Percentiles rank a stretch among this genome's conserved stretches.
Conservation (phyloP, 2,797 vertebrate genomes). For the Siniperca undulata region DNA sequence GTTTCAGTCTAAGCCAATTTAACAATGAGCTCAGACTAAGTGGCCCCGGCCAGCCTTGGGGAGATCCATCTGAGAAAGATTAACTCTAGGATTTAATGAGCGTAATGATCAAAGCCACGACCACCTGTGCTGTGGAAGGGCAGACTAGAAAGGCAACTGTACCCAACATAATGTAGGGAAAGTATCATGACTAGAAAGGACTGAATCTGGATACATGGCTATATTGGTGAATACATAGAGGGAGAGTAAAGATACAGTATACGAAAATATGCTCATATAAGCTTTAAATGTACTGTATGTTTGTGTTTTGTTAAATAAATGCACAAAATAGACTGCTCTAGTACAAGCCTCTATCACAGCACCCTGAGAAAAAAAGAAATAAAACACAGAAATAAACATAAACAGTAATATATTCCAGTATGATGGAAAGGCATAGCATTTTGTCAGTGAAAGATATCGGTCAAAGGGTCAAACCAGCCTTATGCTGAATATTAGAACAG, state of each 20-base stretch:
- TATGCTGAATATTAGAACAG: conserved; percentile 79
- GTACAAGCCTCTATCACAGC: conserved; percentile 87
- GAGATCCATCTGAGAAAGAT: conserved; percentile 87
- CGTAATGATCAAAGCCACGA: conserved; percentile 84
- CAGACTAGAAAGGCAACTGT: conserved; percentile 85
- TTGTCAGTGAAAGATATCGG: conserved; percentile 80
- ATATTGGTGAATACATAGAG: conserved; percentile 82
- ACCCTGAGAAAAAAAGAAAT: conserved; percentile 90
- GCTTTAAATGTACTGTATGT: conserved; percentile 80
- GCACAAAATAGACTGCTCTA: conserved; percentile 86
- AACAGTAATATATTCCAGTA: conserved; percentile 88
- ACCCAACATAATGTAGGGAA: conserved; percentile 72
- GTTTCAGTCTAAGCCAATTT: conserved; percentile 83
- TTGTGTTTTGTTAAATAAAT: conserved; percentile 85
- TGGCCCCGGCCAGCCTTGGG: conserved; percentile 81
- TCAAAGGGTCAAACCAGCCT: conserved; percentile 79
- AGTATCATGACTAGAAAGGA: conserved; percentile 69
- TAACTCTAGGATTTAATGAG: conserved; percentile 85
- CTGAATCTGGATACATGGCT: conserved; percentile 79
- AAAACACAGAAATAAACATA: conserved; percentile 79
- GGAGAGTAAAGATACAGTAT: conserved; percentile 81
- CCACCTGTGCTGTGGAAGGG: conserved; percentile 86
- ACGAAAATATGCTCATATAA: conserved; percentile 84
- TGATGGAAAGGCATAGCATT: conserved; percentile 88
- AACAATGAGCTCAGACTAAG: conserved; percentile 83